Conservation (phyloP, 2,797 vertebrate genomes). For the Synaphobranchus kaupii region DNA sequence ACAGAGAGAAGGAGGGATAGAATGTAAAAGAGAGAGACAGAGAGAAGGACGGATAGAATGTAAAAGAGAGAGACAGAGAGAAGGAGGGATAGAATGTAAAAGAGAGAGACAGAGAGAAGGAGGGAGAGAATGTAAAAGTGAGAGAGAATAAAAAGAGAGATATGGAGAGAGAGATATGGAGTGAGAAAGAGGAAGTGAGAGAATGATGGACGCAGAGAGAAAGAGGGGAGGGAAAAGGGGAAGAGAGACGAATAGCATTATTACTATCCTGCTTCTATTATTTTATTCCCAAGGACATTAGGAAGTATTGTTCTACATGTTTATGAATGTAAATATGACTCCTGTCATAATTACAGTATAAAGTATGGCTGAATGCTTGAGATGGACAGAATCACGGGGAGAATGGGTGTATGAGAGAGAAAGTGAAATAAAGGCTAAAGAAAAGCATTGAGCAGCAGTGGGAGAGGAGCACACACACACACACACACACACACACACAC, state of each 20-base stretch:
- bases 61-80: no score
- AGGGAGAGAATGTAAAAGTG: not conserved
- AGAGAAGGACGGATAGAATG: not conserved
- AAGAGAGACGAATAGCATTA: not conserved
- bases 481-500: not conserved
- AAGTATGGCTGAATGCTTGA: not conserved
- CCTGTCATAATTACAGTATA: not conserved
- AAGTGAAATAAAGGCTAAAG: conserved; percentile 9
- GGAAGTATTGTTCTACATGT: no score
- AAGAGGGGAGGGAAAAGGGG: not conserved
- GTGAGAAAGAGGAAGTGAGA: not conserved
- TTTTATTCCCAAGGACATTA: no score
- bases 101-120: conserved; percentile 25
- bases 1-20: no score
- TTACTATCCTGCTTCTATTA: not conserved
- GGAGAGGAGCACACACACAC: not conserved
- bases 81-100: not conserved
- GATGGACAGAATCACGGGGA: not conserved
- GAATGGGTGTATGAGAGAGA: not conserved
- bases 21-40: conserved; percentile 6
- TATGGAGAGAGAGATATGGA: not conserved
- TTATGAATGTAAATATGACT: not conserved
- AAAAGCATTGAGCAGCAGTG: conserved; percentile 16
- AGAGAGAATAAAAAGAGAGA: not conserved
- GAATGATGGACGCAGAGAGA: not conserved